Evolutionary conservation across 2,888 invertebrate species (phyloP).

Genomic region (Plusia festucae): DNA sequence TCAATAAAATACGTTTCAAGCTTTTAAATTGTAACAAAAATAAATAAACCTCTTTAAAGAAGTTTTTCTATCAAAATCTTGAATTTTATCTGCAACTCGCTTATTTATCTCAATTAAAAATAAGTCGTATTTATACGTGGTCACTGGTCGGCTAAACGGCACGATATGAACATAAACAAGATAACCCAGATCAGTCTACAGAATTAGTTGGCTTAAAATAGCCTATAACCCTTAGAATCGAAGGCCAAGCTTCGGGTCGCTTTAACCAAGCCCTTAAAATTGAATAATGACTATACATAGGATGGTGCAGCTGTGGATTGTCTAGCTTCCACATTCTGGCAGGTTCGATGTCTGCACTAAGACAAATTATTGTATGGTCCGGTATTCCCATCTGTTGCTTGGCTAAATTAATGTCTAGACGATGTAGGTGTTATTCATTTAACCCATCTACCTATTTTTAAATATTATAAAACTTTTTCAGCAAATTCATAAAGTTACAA

Average conservation of each 20-base stretch:
- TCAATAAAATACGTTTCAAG: no score
- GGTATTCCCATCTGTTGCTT: not conserved
- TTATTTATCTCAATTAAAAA: not conserved
- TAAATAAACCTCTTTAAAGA: no score
- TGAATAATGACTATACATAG: slow-evolving; percentile 1
- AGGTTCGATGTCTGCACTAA: slow-evolving; percentile 14
- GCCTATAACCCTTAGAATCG: not conserved
- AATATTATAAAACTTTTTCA: not conserved
- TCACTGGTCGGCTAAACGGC: not conserved
- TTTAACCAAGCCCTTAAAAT: slow-evolving; percentile 5
- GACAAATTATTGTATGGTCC: slow-evolving; percentile 18
- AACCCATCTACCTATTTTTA: not conserved
- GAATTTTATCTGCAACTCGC: no score
- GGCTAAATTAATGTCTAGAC: slow-evolving; percentile 3
- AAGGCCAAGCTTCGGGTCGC: not conserved
- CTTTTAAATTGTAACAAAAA: no score
- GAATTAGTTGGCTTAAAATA: slow-evolving; percentile 1
- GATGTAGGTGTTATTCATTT: not conserved
- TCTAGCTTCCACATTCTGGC: slow-evolving; percentile 8
- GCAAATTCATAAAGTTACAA: no score
- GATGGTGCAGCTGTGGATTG: slow-evolving; percentile 16
- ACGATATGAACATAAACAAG: not conserved
- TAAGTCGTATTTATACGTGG: not conserved
- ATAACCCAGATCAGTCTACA: not conserved
- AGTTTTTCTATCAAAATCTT: no score